phyloP scores from a whole-genome alignment of 2,797 vertebrate genomes.

The Micrastur ruficollis region DNA sequence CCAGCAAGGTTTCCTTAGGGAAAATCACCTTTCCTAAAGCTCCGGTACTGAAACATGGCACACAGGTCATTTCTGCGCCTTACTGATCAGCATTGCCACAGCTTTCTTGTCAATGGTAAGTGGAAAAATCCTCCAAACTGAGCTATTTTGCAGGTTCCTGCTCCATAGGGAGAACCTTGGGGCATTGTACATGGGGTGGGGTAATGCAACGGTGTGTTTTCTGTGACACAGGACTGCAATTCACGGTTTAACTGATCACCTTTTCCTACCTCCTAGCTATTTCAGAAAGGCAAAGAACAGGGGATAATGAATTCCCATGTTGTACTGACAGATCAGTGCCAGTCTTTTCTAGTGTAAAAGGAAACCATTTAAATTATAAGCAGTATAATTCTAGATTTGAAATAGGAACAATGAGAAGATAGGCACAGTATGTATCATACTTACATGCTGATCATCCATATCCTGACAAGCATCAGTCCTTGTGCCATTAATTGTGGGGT shows the following conservation, averaged over 20 bases:
- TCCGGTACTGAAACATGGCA: background rate
- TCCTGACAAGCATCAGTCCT: slow-evolving; percentile 60
- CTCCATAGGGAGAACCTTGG: background rate
- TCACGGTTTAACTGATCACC: background rate
- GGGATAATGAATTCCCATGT: background rate
- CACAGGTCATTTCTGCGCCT: background rate
- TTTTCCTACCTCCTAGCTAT: background rate
- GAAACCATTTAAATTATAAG: background rate
- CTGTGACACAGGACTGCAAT: background rate
- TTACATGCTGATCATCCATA: slow-evolving; percentile 83
- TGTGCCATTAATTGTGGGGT: slow-evolving; percentile 61
- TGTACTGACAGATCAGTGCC: background rate
- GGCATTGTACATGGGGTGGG: accelerated
- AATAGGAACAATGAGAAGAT: background rate
- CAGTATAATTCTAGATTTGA: background rate
- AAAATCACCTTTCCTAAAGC: background rate
- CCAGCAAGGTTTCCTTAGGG: background rate
- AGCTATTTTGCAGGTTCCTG: background rate
- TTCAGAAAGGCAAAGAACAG: background rate
- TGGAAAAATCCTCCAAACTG: background rate
- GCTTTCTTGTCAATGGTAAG: background rate
- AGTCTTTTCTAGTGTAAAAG: background rate
- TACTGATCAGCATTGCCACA: background rate
- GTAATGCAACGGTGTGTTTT: background rate
- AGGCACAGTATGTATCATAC: slow-evolving; percentile 19